A percentile compares a stretch with the other conserved stretches of the same genome.
These are phyloP conservation scores for Kryptolebias marmoratus DNA, from an alignment of 2,113 vertebrate species.

Conservation along the genomic window DNA sequence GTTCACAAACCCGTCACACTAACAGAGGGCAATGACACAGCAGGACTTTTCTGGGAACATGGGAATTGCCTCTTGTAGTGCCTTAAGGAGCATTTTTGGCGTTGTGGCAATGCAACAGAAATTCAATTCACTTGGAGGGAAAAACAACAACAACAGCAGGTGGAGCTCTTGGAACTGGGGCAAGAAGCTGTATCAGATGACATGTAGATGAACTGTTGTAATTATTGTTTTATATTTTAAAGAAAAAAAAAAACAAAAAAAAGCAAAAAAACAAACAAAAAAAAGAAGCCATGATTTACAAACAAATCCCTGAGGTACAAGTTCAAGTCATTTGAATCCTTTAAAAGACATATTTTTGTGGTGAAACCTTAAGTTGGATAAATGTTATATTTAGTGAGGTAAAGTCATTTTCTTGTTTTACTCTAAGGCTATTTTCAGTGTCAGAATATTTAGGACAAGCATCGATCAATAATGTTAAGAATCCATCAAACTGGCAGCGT, in stretches of 20 bases:
- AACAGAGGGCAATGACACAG: constrained; percentile 87
- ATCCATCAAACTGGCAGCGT: constrained; percentile 59
- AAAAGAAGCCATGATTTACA: constrained; percentile 89
- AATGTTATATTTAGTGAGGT: constrained; percentile 77
- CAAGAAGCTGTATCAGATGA: constrained; percentile 60
- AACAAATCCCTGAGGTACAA: constrained; percentile 77
- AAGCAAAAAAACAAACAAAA: constrained; percentile 60
- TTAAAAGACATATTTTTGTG: constrained; percentile 76
- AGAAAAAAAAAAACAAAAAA: constrained; percentile 69
- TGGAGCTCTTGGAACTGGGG: constrained; percentile 69
- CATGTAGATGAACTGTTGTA: constrained; percentile 65
- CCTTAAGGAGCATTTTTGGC: constrained; percentile 94
- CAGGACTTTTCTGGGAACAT: constrained; percentile 89
- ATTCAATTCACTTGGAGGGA: constrained; percentile 82
- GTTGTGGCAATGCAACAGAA: constrained; percentile 91
- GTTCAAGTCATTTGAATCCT: constrained; percentile 65
- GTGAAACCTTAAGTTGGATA: constrained; percentile 75
- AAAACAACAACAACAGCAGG: constrained; percentile 19
- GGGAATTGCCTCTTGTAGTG: constrained; percentile 91
- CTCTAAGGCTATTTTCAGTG: constrained; percentile 70
- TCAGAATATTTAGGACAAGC: constrained; percentile 71
- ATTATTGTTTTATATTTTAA: constrained; percentile 79
- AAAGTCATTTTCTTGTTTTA: constrained; percentile 73
- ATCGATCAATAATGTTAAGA: constrained; percentile 62
- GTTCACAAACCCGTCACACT: constrained; percentile 84